Percentiles rank a stretch among this genome's conserved stretches.
These are phyloP conservation scores for Glaucidium brasilianum DNA, from an alignment of 2,113 vertebrate species.

Conservation along the genomic window DNA sequence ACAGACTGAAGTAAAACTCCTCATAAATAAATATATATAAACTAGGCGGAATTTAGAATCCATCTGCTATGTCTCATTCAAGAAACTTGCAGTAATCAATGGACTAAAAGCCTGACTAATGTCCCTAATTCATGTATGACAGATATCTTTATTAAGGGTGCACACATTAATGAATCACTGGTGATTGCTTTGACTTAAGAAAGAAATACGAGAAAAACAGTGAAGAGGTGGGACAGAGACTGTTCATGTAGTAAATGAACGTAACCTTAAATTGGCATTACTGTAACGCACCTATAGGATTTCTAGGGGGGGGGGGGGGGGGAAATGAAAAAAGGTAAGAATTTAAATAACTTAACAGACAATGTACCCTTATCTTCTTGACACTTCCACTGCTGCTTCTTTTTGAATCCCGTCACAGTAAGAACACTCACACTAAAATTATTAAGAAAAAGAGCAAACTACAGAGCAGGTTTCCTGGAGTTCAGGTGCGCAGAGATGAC, in stretches of 20 bases:
- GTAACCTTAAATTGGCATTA: not conserved
- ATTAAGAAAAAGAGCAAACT: not conserved
- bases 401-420: not conserved
- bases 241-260: not conserved
- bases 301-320: no score
- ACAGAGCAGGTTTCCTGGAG: not conserved
- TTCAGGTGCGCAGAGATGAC: not conserved
- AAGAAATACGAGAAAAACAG: not conserved
- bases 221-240: not conserved
- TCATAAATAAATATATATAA: not conserved
- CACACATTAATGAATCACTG: slow-evolving; percentile 25
- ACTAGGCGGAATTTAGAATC: not conserved
- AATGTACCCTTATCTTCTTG: not conserved
- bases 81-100: not conserved
- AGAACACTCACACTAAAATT: not conserved
- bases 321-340: not conserved
- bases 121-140: slow-evolving; percentile 3
- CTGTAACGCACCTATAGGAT: not conserved
- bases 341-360: not conserved
- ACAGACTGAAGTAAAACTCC: not conserved
- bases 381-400: not conserved
- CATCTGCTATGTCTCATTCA: not conserved
- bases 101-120: slow-evolving; percentile 25
- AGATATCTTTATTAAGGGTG: not conserved
- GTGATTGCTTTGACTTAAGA: not conserved